Conservation (phyloP, 37 sponge, comb jelly and placozoan genomes). For the Halichondria panicea region DNA sequence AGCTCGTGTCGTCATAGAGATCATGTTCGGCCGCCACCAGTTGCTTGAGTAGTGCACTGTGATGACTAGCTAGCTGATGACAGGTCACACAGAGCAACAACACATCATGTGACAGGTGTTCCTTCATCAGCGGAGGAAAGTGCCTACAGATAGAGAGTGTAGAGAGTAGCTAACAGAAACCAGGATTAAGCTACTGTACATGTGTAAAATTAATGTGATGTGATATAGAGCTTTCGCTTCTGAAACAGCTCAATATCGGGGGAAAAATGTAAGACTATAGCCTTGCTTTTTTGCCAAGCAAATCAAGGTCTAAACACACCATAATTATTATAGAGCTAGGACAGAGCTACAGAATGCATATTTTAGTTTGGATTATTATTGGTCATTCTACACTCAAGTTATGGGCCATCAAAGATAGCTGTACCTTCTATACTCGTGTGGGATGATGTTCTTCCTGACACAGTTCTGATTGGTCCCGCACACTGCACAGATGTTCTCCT, state of each 20-base stretch:
- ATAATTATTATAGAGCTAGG: too few relatives aligned
- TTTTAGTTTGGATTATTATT: too few relatives aligned
- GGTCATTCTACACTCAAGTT: too few relatives aligned
- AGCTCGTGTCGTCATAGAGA: conserved; percentile 25
- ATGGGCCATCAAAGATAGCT: not conserved
- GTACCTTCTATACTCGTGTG: conserved; percentile 83
- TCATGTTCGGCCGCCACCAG: conserved; percentile 25
- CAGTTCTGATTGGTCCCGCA: conserved; percentile 64
- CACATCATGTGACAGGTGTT: conserved; percentile 81
- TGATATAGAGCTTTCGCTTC: too few relatives aligned
- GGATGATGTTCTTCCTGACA: conserved; percentile 83
- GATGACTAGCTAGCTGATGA: conserved; percentile 60
- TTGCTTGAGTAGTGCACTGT: conserved; percentile 24
- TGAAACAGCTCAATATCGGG: too few relatives aligned
- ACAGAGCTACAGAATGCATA: too few relatives aligned
- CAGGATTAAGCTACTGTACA: too few relatives aligned
- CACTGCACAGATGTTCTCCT: conserved; percentile 83
- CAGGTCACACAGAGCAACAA: conserved; percentile 73
- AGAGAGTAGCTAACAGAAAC: not conserved
- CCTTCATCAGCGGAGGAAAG: conserved; percentile 64
- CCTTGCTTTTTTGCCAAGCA: too few relatives aligned
- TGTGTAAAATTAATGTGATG: too few relatives aligned
- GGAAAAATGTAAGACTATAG: too few relatives aligned
- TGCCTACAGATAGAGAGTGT: conserved; percentile 20
- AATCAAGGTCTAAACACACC: too few relatives aligned